Evolutionary conservation across 2,888 invertebrate species (phyloP).

Genomic region (Drosophila birchii): DNA sequence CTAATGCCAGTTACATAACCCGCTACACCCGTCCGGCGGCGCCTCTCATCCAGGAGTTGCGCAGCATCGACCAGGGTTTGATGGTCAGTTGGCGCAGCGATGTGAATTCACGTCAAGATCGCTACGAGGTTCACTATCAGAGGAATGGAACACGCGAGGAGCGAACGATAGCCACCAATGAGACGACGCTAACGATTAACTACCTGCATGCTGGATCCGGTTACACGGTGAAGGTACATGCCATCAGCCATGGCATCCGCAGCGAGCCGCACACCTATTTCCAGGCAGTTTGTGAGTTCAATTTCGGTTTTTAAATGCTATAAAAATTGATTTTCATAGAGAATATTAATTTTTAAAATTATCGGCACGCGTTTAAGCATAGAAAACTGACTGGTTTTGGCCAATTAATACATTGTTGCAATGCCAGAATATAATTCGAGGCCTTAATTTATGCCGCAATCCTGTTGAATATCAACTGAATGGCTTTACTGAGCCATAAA

Average conservation of each 20-base stretch:
- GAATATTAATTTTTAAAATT: not conserved
- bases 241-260: conserved; percentile 91
- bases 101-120: conserved; percentile 94
- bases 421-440: not conserved
- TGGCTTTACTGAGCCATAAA: conserved; percentile 3
- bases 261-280: conserved; percentile 94
- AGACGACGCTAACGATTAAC: conserved; percentile 89
- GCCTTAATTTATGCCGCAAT: conserved; percentile 23
- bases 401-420: conserved; percentile 12
- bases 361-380: not conserved
- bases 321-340: not conserved
- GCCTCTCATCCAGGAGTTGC: conserved; percentile 93
- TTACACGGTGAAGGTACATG: conserved; percentile 94
- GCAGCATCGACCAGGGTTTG: conserved; percentile 89
- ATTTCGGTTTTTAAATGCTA: too few relatives aligned
- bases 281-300: conserved; percentile 90
- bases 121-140: conserved; percentile 92
- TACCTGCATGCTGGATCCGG: conserved; percentile 94
- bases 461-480: conserved; percentile 6
- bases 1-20: conserved; percentile 89
- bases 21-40: conserved; percentile 94
- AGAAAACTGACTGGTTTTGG: not conserved
- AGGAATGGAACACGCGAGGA: conserved; percentile 90
- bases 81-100: conserved; percentile 97
- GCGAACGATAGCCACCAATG: conserved; percentile 87